Percentiles rank a stretch among this genome's conserved stretches.
Conservation (phyloP, 2,113 vertebrate species). For the Oxygymnocypris stewartii region DNA sequence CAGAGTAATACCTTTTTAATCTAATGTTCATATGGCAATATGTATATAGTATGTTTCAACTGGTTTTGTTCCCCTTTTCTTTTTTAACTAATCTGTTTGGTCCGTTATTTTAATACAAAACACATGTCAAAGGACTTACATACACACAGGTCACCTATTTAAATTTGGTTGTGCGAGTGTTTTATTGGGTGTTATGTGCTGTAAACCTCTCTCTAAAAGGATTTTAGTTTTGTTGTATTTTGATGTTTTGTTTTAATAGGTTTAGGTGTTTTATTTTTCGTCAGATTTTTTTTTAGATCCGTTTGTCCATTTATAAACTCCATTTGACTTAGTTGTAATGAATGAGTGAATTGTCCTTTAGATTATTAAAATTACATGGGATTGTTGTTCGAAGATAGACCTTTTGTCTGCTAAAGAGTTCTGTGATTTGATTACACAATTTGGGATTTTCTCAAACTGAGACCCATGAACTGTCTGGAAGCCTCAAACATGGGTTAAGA, state of each 20-base stretch:
- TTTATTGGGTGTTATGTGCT: slow-evolving; percentile 59
- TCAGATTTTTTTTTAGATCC: not conserved
- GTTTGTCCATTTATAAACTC: slow-evolving; percentile 26
- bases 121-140: slow-evolving; percentile 50
- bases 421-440: slow-evolving; percentile 22
- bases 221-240: slow-evolving; percentile 51
- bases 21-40: slow-evolving; percentile 65
- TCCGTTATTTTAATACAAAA: slow-evolving; percentile 59
- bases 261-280: not conserved
- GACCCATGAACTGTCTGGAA: no score
- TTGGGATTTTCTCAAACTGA: not conserved
- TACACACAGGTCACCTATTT: slow-evolving; percentile 43
- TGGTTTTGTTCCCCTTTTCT: slow-evolving; percentile 40
- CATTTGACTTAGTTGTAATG: not conserved
- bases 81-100: slow-evolving; percentile 47
- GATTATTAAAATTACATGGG: slow-evolving; percentile 19
- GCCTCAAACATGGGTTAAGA: not conserved
- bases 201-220: slow-evolving; percentile 53
- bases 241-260: slow-evolving; percentile 35
- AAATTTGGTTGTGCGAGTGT: slow-evolving; percentile 54
- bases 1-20: slow-evolving; percentile 59
- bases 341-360: slow-evolving; percentile 29
- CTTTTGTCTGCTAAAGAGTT: not conserved
- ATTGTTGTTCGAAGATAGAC: not conserved
- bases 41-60: slow-evolving; percentile 65